Base-by-base conservation (phyloP, 2,113 vertebrate species). In the Halcyon senegalensis region DNA sequence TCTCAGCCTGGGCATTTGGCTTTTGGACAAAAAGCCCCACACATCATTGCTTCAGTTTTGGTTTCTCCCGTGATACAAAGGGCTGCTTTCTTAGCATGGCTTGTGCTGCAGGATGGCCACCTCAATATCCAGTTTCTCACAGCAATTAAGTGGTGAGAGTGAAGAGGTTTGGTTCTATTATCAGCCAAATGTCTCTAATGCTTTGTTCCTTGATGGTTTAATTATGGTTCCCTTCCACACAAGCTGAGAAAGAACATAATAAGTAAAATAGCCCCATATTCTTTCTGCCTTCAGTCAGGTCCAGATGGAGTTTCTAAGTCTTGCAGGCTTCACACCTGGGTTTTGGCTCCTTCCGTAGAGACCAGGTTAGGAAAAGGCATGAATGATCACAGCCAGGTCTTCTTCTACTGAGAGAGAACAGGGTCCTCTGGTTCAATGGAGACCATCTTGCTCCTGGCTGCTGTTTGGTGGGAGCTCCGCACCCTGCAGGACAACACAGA, bases 351-450 rank as follows among this genome's bases (percentile, higher is more conserved):
- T 72, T 73, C 53, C n/a, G 9, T 6, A 24, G 17, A 48, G 43
- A 16, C 37, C 33, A 46, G 20, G 21, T 33, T 48, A 19, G 77
- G 67, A 66, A 70, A 83, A 60, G 24, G 5, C 30, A 39, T 17
- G 14, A 46, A 51, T 5, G 21, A 24, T 17, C n/a, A 11, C 2
- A 7, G 13, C 37, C 46, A 16, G 17, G 46, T 35, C 20, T 72
- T 48, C 83, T 17, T 20, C 43, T n/a, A 23, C 24, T 23, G 7
- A 11, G 62, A 30, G 30, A 35, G 37, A 12, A 18, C 1, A 7
- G 31, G 11, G 43, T 51, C 25, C 3, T 14, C 8, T 0, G 1
- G 12, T 39, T 25, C 3, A 1, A 14, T 3, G 24, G 59, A 39
- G 59, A 31, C 24, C 19, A 12, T 3, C 39, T 53, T 41, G 21